A percentile compares a stretch with the other conserved stretches of the same genome.
Conservation (phyloP, 2,113 vertebrate species). For the Hippocampus guttulatus region DNA sequence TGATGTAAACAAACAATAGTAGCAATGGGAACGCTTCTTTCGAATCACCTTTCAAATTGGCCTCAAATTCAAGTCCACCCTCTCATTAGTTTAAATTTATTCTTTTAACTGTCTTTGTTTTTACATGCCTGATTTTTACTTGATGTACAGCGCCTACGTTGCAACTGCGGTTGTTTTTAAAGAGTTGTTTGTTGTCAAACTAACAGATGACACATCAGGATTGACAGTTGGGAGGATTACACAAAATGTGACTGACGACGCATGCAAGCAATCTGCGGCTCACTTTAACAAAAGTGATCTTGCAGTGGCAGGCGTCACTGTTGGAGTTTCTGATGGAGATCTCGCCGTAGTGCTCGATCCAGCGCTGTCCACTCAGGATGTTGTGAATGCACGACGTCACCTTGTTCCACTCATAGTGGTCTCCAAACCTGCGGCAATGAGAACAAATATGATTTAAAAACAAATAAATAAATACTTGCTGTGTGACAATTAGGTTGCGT, state of each 20-base stretch:
- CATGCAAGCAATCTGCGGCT: not conserved
- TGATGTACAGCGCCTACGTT: no score
- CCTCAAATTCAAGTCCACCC: no score
- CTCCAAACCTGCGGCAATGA: constrained; percentile 70
- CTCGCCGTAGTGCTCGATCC: constrained; percentile 98
- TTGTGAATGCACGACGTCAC: constrained; percentile 98
- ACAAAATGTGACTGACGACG: not conserved
- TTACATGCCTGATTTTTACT: no score
- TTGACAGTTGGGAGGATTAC: not conserved
- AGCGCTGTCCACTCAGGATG: constrained; percentile 93
- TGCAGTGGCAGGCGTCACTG: constrained; percentile 84
- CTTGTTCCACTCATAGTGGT: constrained; percentile 98
- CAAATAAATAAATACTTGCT: not conserved
- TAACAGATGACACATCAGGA: not conserved
- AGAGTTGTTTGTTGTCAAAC: no score
- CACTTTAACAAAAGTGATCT: constrained; percentile 96
- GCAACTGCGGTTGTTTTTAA: no score
- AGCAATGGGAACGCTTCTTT: no score
- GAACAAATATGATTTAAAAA: no score
- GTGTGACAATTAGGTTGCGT: not conserved
- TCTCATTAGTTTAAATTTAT: no score
- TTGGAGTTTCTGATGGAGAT: constrained; percentile 87
- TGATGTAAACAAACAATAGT: no score
- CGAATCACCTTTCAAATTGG: no score
- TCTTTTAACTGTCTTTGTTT: no score